Evolutionary conservation across 2,888 invertebrate species (phyloP).

Genomic region (Mellilla xanthometata): DNA sequence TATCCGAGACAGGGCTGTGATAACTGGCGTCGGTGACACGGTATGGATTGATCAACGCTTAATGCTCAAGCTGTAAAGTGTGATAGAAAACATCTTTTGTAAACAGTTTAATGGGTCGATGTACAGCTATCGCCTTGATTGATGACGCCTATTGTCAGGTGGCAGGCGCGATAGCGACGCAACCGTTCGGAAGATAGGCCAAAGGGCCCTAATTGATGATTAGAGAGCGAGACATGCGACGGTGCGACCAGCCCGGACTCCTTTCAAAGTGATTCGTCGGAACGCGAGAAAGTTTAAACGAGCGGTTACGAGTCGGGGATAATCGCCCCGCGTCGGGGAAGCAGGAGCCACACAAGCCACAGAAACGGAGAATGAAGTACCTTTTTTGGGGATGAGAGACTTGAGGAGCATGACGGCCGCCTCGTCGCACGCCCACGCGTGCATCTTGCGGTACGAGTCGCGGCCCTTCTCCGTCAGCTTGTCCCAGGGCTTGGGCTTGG

Average conservation of each 20-base stretch:
- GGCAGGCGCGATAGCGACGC: conserved; percentile 36
- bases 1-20: conserved; percentile 18
- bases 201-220: conserved; percentile 35
- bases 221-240: conserved; percentile 27
- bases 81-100: conserved; percentile 59
- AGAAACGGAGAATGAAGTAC: conserved; percentile 82
- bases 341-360: conserved; percentile 36
- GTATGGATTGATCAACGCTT: conserved; percentile 34
- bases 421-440: conserved; percentile 99
- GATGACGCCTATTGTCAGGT: conserved; percentile 75
- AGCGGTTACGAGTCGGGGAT: conserved; percentile 8
- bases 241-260: conserved; percentile 19
- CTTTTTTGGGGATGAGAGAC: conserved; percentile 98
- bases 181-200: conserved; percentile 35
- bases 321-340: conserved; percentile 26
- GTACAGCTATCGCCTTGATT: conserved; percentile 58
- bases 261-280: conserved; percentile 25
- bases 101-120: conserved; percentile 58
- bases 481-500: conserved; percentile 99
- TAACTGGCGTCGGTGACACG: conserved; percentile 14
- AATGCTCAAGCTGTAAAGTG: conserved; percentile 23
- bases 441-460: conserved; percentile 99
- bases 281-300: conserved; percentile 10
- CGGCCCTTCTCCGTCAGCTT: conserved; percentile 99
- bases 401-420: conserved; percentile 98